These are phyloP conservation scores for Glaucidium brasilianum DNA, from an alignment of 2,113 vertebrate genomes.

Conservation along the genomic window DNA sequence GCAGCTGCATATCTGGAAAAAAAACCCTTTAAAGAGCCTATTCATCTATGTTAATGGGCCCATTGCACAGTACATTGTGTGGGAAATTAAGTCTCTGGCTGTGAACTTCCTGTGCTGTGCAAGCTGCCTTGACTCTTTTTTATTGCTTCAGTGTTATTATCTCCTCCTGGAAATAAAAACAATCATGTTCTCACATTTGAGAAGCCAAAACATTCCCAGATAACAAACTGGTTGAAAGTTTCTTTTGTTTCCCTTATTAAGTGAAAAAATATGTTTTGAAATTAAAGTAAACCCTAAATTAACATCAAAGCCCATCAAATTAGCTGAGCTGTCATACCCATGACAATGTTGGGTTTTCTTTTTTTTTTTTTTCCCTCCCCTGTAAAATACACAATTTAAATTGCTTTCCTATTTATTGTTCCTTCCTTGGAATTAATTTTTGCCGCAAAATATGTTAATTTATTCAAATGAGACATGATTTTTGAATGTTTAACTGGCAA, in stretches of 20 bases:
- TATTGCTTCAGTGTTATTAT: constrained; percentile 83
- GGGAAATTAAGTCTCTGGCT: constrained; percentile 88
- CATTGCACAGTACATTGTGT: constrained; percentile 90
- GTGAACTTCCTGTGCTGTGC: constrained; percentile 86
- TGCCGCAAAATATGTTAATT: constrained; percentile 73
- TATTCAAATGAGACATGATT: constrained; percentile 75
- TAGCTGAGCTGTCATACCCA: constrained; percentile 60
- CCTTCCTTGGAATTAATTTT: constrained; percentile 74
- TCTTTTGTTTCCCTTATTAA: constrained; percentile 81
- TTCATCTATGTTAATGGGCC: constrained; percentile 93
- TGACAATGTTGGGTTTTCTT: constrained; percentile 53
- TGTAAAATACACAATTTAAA: constrained; percentile 68
- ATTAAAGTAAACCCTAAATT: constrained; percentile 76
- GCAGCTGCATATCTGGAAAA: constrained; percentile 86
- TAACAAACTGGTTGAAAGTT: constrained; percentile 83
- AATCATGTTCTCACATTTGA: constrained; percentile 82
- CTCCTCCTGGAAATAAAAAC: constrained; percentile 86
- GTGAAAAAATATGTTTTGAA: constrained; percentile 80
- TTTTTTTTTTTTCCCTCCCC: neutral
- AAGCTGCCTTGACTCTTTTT: constrained; percentile 83
- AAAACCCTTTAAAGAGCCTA: constrained; percentile 86
- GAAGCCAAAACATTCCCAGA: constrained; percentile 81
- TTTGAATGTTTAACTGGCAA: constrained; percentile 62
- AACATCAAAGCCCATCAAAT: constrained; percentile 74
- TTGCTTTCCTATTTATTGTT: constrained; percentile 71